These are phyloP conservation scores for Drosophila lutescens DNA, from an alignment of 2,888 invertebrate genomes.

Conservation along the genomic window DNA sequence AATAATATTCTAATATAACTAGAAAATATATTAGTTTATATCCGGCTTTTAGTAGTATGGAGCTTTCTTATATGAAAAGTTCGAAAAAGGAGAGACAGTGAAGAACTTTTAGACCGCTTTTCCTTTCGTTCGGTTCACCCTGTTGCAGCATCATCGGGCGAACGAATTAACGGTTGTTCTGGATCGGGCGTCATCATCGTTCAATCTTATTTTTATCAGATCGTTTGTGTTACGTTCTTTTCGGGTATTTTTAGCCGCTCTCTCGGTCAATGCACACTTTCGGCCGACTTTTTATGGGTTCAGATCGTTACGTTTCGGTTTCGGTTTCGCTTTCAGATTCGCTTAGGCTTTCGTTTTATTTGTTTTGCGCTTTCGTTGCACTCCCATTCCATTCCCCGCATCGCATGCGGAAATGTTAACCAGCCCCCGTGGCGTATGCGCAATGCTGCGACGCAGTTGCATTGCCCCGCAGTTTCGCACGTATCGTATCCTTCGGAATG, in stretches of 20 bases:
- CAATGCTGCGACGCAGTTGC: constrained; percentile 65
- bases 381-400: constrained; percentile 22
- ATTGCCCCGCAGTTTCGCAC: constrained; percentile 30
- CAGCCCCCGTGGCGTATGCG: constrained; percentile 60
- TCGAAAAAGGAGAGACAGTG: too few relatives aligned
- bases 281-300: constrained; percentile 66
- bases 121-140: background rate
- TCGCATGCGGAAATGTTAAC: constrained; percentile 58
- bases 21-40: too few relatives aligned
- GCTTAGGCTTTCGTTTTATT: constrained; percentile 15
- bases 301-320: constrained; percentile 28
- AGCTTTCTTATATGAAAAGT: background rate
- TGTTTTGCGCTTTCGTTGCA: constrained; percentile 21
- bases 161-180: constrained; percentile 63
- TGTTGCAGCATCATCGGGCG: constrained; percentile 52
- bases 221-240: constrained; percentile 31
- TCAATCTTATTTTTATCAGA: constrained; percentile 59
- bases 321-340: constrained; percentile 4
- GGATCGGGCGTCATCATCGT: constrained; percentile 47
- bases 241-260: constrained; percentile 42
- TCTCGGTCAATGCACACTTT: constrained; percentile 73
- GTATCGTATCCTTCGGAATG: constrained; percentile 35
- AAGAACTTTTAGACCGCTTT: too few relatives aligned
- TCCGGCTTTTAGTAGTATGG: too few relatives aligned
- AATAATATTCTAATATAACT: too few relatives aligned